These are phyloP conservation scores for Frieseomelitta varia DNA, from an alignment of 1,140 invertebrate genomes.

Conservation along the genomic window DNA sequence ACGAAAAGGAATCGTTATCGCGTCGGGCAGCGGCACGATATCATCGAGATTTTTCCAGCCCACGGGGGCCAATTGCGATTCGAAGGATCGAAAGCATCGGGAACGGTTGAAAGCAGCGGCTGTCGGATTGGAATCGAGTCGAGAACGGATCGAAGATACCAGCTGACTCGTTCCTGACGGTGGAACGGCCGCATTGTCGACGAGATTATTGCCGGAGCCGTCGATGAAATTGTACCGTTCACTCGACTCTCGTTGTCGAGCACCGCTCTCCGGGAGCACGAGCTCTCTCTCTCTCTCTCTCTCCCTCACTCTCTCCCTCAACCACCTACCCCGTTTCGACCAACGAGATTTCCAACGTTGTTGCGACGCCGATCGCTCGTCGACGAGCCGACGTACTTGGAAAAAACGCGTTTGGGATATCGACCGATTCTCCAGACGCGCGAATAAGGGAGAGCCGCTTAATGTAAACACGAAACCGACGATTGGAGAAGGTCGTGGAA, in stretches of 20 bases:
- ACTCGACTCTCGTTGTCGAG: conserved; percentile 45
- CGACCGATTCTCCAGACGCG: conserved; percentile 20
- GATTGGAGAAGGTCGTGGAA: not conserved
- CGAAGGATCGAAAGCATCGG: not conserved
- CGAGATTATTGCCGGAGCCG: conserved; percentile 56
- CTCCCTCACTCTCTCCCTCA: not conserved
- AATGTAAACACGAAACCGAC: conserved; percentile 27
- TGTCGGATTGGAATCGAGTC: not conserved
- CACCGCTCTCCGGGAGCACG: conserved; percentile 21
- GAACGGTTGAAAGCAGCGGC: not conserved
- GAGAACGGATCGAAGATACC: conserved; percentile 61
- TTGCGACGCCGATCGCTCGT: conserved; percentile 6
- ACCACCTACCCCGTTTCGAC: not conserved
- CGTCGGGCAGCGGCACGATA: not conserved
- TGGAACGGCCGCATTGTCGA: conserved; percentile 42
- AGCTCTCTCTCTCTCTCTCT: not conserved
- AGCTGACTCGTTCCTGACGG: conserved; percentile 58
- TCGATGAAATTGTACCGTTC: conserved; percentile 61
- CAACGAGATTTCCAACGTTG: conserved; percentile 15
- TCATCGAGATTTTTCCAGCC: conserved; percentile 10
- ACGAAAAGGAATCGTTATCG: not conserved
- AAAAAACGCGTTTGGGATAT: conserved; percentile 40
- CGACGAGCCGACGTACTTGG: not conserved
- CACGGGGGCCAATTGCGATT: not conserved
- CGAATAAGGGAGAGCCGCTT: conserved; percentile 22